These are phyloP conservation scores for Lanistes nyassanus DNA, from an alignment of 1,140 invertebrate species.

Conservation along the genomic window DNA sequence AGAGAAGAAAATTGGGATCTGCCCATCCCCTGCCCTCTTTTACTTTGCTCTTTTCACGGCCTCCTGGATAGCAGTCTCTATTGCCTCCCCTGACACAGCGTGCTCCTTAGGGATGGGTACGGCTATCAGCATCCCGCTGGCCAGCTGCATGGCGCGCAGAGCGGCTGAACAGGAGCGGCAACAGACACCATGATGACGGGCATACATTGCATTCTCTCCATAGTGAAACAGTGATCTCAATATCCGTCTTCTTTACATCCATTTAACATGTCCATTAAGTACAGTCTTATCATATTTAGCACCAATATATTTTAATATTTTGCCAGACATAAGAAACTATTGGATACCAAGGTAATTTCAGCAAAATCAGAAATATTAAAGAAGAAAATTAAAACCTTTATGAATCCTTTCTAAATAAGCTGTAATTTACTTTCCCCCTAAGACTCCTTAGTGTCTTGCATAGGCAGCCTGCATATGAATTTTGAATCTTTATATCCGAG, in stretches of 20 bases:
- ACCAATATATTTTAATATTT: neutral
- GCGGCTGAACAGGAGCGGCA: neutral
- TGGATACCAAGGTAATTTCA: neutral
- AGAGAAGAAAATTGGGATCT: neutral
- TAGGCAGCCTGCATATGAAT: no score
- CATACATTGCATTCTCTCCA: neutral
- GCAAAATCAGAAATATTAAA: slow-evolving; percentile 1
- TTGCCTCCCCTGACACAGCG: slow-evolving; percentile 69
- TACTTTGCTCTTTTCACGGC: slow-evolving; percentile 71
- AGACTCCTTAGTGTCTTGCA: no score
- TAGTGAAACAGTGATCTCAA: neutral
- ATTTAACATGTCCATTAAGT: neutral
- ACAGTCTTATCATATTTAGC: neutral
- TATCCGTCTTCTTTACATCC: neutral
- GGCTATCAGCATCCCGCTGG: slow-evolving; percentile 87
- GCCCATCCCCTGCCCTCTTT: neutral
- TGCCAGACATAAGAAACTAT: neutral
- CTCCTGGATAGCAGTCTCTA: slow-evolving; percentile 77
- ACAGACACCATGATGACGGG: no score
- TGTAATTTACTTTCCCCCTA: neutral
- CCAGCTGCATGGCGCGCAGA: slow-evolving; percentile 59
- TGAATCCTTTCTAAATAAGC: neutral
- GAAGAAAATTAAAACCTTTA: neutral
- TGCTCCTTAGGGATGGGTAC: slow-evolving; percentile 86
- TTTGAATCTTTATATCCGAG: neutral